These are phyloP conservation scores for Leucophenga maculata DNA, from an alignment of 2,888 invertebrate genomes.

Conservation along the genomic window DNA sequence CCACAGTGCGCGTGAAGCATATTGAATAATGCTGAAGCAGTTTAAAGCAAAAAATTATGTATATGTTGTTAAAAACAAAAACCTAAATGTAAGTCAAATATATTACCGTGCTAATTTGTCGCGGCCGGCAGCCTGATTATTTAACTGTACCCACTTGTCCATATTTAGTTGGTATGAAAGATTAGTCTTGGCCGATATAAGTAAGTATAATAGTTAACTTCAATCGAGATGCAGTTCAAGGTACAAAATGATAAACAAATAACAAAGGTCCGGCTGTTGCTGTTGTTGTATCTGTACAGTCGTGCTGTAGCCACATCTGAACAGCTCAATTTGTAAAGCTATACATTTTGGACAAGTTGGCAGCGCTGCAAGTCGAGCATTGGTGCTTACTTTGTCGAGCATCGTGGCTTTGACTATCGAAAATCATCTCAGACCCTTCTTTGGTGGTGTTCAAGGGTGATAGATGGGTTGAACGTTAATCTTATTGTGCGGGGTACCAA, in stretches of 20 bases:
- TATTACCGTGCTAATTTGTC: constrained; percentile 71
- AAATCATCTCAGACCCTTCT: too few species aligned
- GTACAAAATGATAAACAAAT: constrained; percentile 49
- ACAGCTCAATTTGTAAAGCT: too few species aligned
- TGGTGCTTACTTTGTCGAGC: too few species aligned
- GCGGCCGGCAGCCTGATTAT: constrained; percentile 68
- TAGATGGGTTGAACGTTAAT: too few species aligned
- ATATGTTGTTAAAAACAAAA: neutral
- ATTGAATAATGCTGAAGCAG: constrained; percentile 81
- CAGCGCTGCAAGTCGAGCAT: too few species aligned
- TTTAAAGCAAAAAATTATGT: neutral
- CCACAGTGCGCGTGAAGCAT: constrained; percentile 86
- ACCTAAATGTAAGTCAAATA: neutral
- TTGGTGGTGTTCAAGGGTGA: too few species aligned
- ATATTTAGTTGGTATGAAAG: constrained; percentile 42
- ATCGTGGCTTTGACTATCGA: too few species aligned
- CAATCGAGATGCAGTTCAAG: constrained; percentile 50
- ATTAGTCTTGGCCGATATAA: too few species aligned
- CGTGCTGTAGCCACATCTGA: too few species aligned
- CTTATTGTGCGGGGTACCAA: too few species aligned
- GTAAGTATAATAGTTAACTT: constrained; percentile 36
- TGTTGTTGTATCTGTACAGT: too few species aligned
- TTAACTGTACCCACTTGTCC: constrained; percentile 69
- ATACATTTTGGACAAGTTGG: too few species aligned
- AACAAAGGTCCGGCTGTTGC: constrained; percentile 5